Evolutionary conservation across 1,140 invertebrate genomes (phyloP), one percentile per base, ranked within the genome.

Genomic region (Drosophila parvula): DNA sequence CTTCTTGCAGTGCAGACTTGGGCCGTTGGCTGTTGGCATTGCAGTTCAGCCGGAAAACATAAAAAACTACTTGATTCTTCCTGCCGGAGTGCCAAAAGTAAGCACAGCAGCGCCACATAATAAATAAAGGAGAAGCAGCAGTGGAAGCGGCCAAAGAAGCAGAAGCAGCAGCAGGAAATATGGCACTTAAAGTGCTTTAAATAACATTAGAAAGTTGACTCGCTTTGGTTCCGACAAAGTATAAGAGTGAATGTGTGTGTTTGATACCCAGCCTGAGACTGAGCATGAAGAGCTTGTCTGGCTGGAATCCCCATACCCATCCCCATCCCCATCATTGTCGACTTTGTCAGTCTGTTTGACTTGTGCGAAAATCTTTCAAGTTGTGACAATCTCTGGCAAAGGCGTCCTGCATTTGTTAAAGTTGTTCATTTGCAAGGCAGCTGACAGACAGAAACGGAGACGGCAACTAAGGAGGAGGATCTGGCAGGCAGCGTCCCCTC

Each of bases 51-150:
- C 83, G 83, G 83, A 88, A 88, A 88, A 89, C 83, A 89, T 89
- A 88, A 88, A 88, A 88, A 89, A 88, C 83, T 88, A 88, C 83
- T 88, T 88, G 83, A 88, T 88, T 88, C 84, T 88, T 88, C 83
- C 83, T 84, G 85, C 76, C 55, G 80, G 74, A 80, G 80, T 89
- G 83, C 83, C 83, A 88, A 89, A 88, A 88, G 83, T 89, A 89
- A 80, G 84, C 83, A 80, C 74, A 85, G 81, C 78, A 85, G 69
- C 74, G 78, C 68, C 83, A 86, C 83, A 86, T 86, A 86, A 86
- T 86, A 86, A 86, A 86, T 86, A 86, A 88, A 79, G 76, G 67
- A 79, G 70, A 62, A 59, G 63, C 38, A 44, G 71, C 40, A 64
- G 63, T 27, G 22, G 51, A 16, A 59, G 56, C 58, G 59, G 45